Evolutionary conservation across 2,113 vertebrate species (phyloP), one percentile per base, ranked within the genome.

Genomic region (Perca flavescens): DNA sequence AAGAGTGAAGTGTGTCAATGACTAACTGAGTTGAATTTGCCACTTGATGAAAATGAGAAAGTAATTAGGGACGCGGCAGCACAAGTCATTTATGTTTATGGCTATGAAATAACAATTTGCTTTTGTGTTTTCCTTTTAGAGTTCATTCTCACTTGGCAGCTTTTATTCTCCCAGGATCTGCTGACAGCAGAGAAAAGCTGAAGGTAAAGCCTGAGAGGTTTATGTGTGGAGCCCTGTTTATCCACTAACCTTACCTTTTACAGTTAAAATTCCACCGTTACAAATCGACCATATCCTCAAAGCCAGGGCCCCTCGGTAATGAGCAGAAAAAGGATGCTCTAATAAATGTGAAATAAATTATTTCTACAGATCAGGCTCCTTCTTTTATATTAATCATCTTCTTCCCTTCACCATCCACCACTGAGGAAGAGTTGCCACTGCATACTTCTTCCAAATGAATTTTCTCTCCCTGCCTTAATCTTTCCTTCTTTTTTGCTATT

Each of bases 301-400:
- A 53, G 54, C 49, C 53, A 25, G 47, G 40, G 74, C 84, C 46
- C 57, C 31, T 71, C 57, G 8, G n/a, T 71, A 54, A 79, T 53
- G 65, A 60, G 75, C 34, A 64, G 21, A 72, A 79, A 87, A 79
- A 57, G 40, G 36, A 80, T 1, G 25, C 65, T 70, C 54, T 80
- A 79, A 81, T 77, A 82, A 85, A 91, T 85, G 70, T 63, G 63
- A 84, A 82, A 86, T 82, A 85, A 84, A 84, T 90, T 65, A 86
- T 87, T 79, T 74, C 78, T 70, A 50, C 63, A 79, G 52, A 84
- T 91, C 85, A 82, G 77, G 16, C 67, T 74, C 73, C 74, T 71
- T 63, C 25, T 8, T 85, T 89, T 82, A 43, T 74, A 91, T 91
- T 88, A 84, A 89, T 91, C 81, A 88, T 81, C 71, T 86, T 80